Base-by-base conservation (phyloP, 2,113 vertebrate genomes). In the Hippocampus barbouri region DNA sequence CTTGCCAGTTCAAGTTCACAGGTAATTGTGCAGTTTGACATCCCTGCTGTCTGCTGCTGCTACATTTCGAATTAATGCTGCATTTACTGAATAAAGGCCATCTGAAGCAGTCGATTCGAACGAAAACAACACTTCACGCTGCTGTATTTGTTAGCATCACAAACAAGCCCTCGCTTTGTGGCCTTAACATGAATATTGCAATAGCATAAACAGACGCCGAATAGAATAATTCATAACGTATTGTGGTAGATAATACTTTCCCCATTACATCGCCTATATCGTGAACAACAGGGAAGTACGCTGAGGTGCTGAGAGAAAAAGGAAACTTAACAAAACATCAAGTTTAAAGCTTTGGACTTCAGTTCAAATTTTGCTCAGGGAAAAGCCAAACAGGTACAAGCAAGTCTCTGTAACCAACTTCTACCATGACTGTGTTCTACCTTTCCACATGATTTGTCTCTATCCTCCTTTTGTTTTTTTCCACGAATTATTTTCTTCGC, bases 361-460 rank as follows among this genome's bases (percentile, higher is more conserved):
- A 14, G 23, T 25, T 23, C 12, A 57, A 12, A 57, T 57, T 57
- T 25, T 25, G 23, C 21, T 57, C 8, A 21, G 8, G 21, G 8
- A 54, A 54, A 20, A 54, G 10, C 56, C 56, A 25, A 57, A 69
- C 27, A 56, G 9, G 66, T 27, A 70, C 59, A 79, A 66, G 72
- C 43, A 79, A 74, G 60, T 25, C 45, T 1, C 20, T 63, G 54
- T 64, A 79, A 75, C 74, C 83, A 79, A 85, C 47, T 78, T 87
- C 62, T 68, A 71, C 68, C 72, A 59, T 71, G 25, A 38, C n/a
- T 2, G 14, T 68, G 11, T 75, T 71, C 63, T 30, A 43, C 14
- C 66, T 47, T 5, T 40, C 63, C 54, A 7, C 57, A 12, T 66
- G 60, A 63, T 78, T 71, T 70, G 21, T 67, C 43, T 69, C 38